A percentile compares a stretch with the other conserved stretches of the same genome.
Evolutionary conservation across 2,113 vertebrate genomes (phyloP).

Genomic region (Mesocricetus auratus): DNA sequence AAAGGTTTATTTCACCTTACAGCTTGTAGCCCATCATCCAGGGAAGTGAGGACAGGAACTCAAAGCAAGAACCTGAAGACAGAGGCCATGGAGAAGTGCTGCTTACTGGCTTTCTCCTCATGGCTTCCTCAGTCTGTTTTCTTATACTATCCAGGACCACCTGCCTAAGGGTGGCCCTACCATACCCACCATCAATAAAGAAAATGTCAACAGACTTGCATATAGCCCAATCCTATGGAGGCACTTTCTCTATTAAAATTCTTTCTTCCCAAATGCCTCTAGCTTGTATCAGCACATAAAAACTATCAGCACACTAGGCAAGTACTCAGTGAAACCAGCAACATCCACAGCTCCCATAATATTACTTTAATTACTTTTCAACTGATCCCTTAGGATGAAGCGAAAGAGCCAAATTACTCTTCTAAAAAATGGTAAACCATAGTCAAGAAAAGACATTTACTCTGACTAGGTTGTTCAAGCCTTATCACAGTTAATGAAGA

Average conservation of each 20-base stretch:
- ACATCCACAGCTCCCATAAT: not conserved
- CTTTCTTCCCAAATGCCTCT: not conserved
- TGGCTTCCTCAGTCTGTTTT: not conserved
- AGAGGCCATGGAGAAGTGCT: not conserved
- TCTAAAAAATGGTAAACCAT: not conserved
- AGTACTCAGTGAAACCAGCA: not conserved
- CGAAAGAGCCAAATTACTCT: not conserved
- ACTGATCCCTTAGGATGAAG: not conserved
- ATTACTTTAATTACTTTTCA: not conserved
- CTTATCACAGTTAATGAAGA: not conserved
- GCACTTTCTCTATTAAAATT: not conserved
- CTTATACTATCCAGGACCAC: not conserved
- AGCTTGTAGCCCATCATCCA: not conserved
- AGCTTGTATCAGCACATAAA: not conserved
- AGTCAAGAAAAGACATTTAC: slow-evolving; percentile 2
- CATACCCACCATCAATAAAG: not conserved
- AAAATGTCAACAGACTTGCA: not conserved
- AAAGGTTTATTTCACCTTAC: not conserved
- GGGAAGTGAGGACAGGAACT: too few relatives aligned
- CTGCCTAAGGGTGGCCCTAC: not conserved
- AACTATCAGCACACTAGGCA: not conserved
- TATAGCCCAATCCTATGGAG: not conserved
- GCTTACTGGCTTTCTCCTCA: not conserved
- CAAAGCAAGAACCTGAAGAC: not conserved
- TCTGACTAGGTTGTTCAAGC: not conserved